Base-by-base conservation (phyloP, 2,113 vertebrate species). In the Silurus meridionalis region DNA sequence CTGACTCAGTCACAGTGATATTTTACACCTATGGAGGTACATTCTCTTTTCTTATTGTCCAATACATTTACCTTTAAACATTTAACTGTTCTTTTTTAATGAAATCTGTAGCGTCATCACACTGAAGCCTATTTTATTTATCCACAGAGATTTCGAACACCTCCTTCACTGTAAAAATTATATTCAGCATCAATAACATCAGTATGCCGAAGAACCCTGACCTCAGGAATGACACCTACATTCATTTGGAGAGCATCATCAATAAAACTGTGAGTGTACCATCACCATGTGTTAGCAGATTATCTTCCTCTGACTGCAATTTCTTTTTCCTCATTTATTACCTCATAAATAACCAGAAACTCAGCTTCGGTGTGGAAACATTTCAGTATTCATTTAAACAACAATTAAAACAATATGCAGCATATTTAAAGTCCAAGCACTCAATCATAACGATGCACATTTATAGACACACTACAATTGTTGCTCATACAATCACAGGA, bases 221-320 rank as follows among this genome's bases (percentile, higher is more conserved):
- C 28, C 4, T 48, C 46, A n/a, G 19, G 11, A 21, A 37, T 2
- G 9, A 21, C 23, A 55, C 82, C 3, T 55, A 17, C 37, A 14
- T 0, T 0, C 5, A 80, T 17, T 3, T 87, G 63, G 23, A 84
- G 66, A 17, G 8, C 28, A 2, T 53, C 11, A 10, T 72, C 63
- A 84, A 84, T 71, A 46, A 72, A 6, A 15, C 57, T 46, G 82
- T 88, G 75, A 69, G 50, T 83, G 15, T 0, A 50, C 28, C 63
- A 25, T 53, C 9, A 28, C n/a, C 21, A 82, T 82, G 57, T 23
- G 58, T 0, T 2, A 63, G 11, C 5, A 23, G 19, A 48, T 23
- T 21, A 9, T 0, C 4, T 80, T 80, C n/a, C 15, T 58, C 15
- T 48, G 5, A 61, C 63, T 17, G 46, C 7, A 46, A 80, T 46